A percentile compares a stretch with the other conserved stretches of the same genome.
These are phyloP conservation scores for Threskiornis aethiopicus DNA, from an alignment of 2,797 vertebrate species.

Conservation along the genomic window DNA sequence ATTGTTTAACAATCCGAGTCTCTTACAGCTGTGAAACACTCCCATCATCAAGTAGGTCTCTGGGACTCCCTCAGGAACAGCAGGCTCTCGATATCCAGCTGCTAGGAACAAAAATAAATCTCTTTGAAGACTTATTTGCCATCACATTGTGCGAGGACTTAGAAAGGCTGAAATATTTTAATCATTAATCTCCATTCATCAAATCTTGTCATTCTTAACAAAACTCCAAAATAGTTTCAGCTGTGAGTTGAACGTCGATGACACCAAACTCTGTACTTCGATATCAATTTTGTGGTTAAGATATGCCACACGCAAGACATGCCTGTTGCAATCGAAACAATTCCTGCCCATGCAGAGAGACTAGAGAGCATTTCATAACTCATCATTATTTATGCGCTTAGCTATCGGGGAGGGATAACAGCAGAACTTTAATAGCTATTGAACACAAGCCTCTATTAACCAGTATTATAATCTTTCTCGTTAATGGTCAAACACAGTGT, in stretches of 20 bases:
- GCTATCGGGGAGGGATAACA: background rate
- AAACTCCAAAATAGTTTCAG: slow-evolving; percentile 53
- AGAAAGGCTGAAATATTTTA: slow-evolving; percentile 55
- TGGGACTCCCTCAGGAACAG: slow-evolving; percentile 14
- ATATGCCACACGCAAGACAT: background rate
- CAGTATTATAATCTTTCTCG: background rate
- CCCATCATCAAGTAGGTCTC: slow-evolving; percentile 8
- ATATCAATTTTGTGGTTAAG: background rate
- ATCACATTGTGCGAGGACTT: slow-evolving; percentile 33
- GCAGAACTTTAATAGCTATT: background rate
- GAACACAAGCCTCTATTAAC: background rate
- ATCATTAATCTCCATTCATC: slow-evolving; percentile 64
- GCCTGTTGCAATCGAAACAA: background rate
- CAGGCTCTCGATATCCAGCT: slow-evolving; percentile 38
- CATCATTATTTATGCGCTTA: background rate
- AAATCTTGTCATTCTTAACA: slow-evolving; percentile 12
- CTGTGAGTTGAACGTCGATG: slow-evolving; percentile 8
- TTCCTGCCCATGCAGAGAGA: background rate
- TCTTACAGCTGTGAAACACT: slow-evolving; percentile 58
- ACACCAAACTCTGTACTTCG: background rate
- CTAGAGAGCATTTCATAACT: background rate
- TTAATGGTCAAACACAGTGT: background rate
- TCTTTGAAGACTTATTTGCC: slow-evolving; percentile 59
- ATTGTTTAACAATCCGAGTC: slow-evolving; percentile 3
- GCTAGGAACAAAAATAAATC: slow-evolving; percentile 64